Base-by-base conservation (phyloP, 2,797 vertebrate genomes). In the Premnoplex brunnescens region DNA sequence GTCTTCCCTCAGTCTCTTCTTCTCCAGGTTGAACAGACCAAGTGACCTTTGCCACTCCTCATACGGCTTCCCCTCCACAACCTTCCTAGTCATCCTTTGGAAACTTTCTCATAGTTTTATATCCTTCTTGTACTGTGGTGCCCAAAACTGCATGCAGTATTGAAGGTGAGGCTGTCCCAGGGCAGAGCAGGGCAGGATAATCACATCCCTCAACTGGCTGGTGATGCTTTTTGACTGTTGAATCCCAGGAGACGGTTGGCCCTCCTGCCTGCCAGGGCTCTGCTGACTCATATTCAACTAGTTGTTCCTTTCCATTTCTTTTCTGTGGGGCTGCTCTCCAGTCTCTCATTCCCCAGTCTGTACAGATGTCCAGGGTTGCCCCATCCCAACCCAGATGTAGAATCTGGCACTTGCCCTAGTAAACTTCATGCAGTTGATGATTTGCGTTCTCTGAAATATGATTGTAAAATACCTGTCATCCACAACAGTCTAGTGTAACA, bases 101-200 rank as follows among this genome's bases (percentile, higher is more conserved):
- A 21, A 27, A 5, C 1, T 54, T 41, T 48, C 26, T 66, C 28
- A 27, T 4, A 28, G 7, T 11, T 78, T n/a, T 27, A 3, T 32
- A 9, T 5, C 22, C 5, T 41, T 39, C 7, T 23, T 39, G 3
- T 24, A 23, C 20, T 22, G 1, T 32, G 7, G 24, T 23, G 10
- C 4, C 2, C 72, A 51, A 5, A 52, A 19, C 8, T 52, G 9
- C 3, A 14, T n/a, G 24, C 14, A 58, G 34, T 7, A 39, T 30
- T 32, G 0, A 1, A 46, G n/a, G 12, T 14, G 51, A 71, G 28
- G n/a, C 21, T 0, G 0, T 2, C 3, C 1, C 43, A 58, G 21
- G 0, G 0, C 56, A 34, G 51, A 23, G n/a, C n/a, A 71, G 51
- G 52, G 37, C 2, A 1, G 58, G 37, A 44, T 17, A 66, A 27